phyloP scores from a whole-genome alignment of 2,797 vertebrate genomes.

The Rhabdomys pumilio region DNA sequence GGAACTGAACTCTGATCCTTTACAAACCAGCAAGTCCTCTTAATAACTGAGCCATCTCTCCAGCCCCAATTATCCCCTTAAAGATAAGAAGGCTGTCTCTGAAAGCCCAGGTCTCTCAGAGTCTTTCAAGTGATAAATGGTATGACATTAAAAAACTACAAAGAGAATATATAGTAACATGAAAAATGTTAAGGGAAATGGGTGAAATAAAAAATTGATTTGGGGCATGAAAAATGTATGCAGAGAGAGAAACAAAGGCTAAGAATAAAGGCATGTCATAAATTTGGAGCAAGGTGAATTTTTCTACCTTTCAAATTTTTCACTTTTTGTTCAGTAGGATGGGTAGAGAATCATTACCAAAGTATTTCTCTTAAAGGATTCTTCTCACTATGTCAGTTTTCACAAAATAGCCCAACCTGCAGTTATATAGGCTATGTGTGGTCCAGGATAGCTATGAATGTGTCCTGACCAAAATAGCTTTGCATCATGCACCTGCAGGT shows the following conservation, averaged over 20 bases:
- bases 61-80: neutral
- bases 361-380: slow-evolving; percentile 26
- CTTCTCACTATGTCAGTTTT: neutral
- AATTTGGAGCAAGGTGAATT: neutral
- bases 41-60: neutral
- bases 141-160: neutral
- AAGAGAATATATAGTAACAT: slow-evolving; percentile 21
- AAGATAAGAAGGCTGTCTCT: slow-evolving; percentile 12
- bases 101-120: neutral
- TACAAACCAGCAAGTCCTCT: neutral
- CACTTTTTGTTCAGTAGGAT: neutral
- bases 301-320: neutral
- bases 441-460: neutral
- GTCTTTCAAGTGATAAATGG: slow-evolving; percentile 41
- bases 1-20: neutral
- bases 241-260: neutral
- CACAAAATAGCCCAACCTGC: neutral
- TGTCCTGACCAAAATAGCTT: neutral
- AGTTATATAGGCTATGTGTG: neutral
- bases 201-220: slow-evolving; percentile 48
- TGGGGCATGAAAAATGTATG: slow-evolving; percentile 1
- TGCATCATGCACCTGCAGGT: neutral
- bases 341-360: neutral
- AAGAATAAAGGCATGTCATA: neutral
- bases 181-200: slow-evolving; percentile 20